Evolutionary conservation across 2,888 invertebrate genomes (phyloP).

Genomic region (Thymelicus acteon): DNA sequence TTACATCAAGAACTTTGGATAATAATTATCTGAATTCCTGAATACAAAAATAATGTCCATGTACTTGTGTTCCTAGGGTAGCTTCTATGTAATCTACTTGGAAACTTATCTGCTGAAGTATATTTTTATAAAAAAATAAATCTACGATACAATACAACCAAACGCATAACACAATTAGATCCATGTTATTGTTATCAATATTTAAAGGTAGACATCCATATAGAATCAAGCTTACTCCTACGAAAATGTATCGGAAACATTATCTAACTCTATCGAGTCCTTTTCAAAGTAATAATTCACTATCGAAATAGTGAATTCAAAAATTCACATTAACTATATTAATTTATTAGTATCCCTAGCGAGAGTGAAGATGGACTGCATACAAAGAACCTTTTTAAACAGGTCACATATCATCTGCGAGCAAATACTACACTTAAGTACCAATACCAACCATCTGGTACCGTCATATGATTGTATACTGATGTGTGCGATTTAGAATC

Average conservation of each 20-base stretch:
- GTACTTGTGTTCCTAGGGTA: background rate
- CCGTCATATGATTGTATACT: background rate
- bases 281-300: background rate
- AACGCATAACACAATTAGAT: background rate
- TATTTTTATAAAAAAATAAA: background rate
- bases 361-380: too few relatives aligned
- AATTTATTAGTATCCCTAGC: too few relatives aligned
- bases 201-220: background rate
- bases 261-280: background rate
- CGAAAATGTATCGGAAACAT: background rate
- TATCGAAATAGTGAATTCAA: too few relatives aligned
- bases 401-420: background rate
- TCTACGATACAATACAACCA: background rate
- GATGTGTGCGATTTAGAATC: constrained; percentile 1
- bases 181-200: background rate
- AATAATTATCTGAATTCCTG: background rate
- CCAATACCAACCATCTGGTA: background rate
- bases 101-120: background rate
- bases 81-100: background rate
- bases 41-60: constrained; percentile 4
- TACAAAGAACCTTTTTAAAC: too few relatives aligned
- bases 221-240: background rate
- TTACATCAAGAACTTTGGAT: background rate
- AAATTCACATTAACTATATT: too few relatives aligned
- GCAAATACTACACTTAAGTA: background rate